phyloP scores from a whole-genome alignment of 2,888 invertebrate species.

The Hirtodrosophila duncani region DNA sequence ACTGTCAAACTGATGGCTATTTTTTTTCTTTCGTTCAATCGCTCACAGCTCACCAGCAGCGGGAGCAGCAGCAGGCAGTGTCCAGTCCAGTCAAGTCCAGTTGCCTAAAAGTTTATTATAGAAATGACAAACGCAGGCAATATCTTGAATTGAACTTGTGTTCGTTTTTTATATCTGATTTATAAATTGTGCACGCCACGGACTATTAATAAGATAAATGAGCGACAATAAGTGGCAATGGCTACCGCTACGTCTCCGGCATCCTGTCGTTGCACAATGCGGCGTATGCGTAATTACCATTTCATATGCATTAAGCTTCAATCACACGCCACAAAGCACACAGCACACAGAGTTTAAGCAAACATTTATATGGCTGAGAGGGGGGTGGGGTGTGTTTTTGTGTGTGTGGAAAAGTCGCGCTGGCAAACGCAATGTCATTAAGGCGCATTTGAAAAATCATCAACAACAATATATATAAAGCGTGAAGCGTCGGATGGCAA shows the following conservation, averaged over 20 bases:
- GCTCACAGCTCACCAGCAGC: slow-evolving; percentile 17
- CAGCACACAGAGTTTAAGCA: slow-evolving; percentile 30
- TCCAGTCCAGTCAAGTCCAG: background rate
- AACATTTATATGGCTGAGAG: slow-evolving; percentile 34
- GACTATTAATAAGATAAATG: slow-evolving; percentile 68
- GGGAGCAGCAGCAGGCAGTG: too few relatives aligned
- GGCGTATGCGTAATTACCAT: slow-evolving; percentile 71
- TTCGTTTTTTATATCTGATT: slow-evolving; percentile 38
- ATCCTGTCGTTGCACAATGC: slow-evolving; percentile 60
- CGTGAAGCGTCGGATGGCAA: slow-evolving; percentile 36
- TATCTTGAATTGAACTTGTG: slow-evolving; percentile 30
- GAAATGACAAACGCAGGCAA: slow-evolving; percentile 61
- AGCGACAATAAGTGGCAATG: slow-evolving; percentile 62
- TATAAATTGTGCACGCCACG: slow-evolving; percentile 50
- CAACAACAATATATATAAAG: slow-evolving; percentile 41
- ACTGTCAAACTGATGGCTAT: slow-evolving; percentile 49
- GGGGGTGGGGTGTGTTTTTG: background rate
- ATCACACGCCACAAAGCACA: slow-evolving; percentile 38
- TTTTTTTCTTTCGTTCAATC: slow-evolving; percentile 15
- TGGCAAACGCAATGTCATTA: slow-evolving; percentile 54
- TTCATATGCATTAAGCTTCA: slow-evolving; percentile 67
- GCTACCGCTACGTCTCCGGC: slow-evolving; percentile 26
- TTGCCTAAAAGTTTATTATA: slow-evolving; percentile 55
- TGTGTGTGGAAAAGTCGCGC: slow-evolving; percentile 1
- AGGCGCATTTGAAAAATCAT: slow-evolving; percentile 72